Conservation (phyloP, 2,797 vertebrate species). For the Balearica regulorum region DNA sequence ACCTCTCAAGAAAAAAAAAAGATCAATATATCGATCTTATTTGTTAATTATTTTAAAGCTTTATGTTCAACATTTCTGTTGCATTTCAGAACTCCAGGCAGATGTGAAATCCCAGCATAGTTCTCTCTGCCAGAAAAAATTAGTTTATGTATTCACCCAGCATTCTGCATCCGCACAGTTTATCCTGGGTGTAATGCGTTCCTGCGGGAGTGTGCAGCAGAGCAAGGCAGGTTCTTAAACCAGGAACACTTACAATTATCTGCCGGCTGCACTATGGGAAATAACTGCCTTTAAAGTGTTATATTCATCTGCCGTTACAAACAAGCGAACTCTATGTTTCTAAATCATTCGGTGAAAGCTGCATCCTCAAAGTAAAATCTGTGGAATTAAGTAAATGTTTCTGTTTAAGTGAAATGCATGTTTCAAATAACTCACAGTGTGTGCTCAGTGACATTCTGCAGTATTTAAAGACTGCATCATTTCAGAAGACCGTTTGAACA, state of each 20-base stretch:
- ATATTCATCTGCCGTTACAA: not conserved
- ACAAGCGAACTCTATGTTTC: not conserved
- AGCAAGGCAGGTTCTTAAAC: not conserved
- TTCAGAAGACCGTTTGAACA: constrained; percentile 22
- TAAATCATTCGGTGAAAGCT: not conserved
- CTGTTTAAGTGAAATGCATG: not conserved
- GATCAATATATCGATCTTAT: rapidly evolving
- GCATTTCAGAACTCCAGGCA: not conserved
- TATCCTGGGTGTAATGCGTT: not conserved
- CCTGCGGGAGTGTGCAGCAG: not conserved
- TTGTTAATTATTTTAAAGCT: not conserved
- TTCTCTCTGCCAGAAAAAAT: not conserved
- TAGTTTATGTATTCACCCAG: not conserved
- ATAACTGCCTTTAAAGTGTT: not conserved
- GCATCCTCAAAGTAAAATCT: not conserved
- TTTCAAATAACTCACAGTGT: not conserved
- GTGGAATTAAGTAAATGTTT: not conserved
- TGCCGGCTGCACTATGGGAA: not conserved
- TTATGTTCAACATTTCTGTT: not conserved
- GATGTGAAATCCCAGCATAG: not conserved
- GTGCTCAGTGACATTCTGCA: not conserved
- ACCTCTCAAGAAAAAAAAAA: not conserved
- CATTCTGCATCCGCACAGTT: not conserved
- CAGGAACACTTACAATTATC: not conserved
- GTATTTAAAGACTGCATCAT: not conserved